Conservation (phyloP, 2,797 vertebrate species). For the Enteromius radiatus region DNA sequence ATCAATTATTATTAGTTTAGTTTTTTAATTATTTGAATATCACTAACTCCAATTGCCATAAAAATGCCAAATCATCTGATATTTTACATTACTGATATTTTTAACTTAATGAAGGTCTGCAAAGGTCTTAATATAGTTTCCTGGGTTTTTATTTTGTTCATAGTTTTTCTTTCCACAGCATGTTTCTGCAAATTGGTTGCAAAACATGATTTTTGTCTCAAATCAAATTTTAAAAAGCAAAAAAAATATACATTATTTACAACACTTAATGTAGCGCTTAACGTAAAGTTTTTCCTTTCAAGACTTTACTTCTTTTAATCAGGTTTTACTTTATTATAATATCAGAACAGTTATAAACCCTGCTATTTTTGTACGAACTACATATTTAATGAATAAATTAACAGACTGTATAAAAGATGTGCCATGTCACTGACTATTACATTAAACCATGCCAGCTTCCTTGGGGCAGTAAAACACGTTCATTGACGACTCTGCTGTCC, state of each 20-base stretch:
- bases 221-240: not conserved
- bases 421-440: not conserved
- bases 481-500: constrained; percentile 8
- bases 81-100: not conserved
- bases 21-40: too few species aligned
- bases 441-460: not conserved
- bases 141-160: not conserved
- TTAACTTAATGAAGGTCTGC: not conserved
- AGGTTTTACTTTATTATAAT: not conserved
- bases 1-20: not conserved
- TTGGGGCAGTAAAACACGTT: not conserved
- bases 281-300: not conserved
- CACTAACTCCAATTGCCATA: not conserved
- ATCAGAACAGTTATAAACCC: not conserved
- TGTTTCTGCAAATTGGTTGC: not conserved
- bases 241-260: not conserved
- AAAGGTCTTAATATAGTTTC: not conserved
- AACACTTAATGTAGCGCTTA: not conserved
- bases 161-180: not conserved
- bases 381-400: not conserved
- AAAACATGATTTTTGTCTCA: not conserved
- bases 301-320: not conserved
- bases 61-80: not conserved
- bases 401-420: not conserved
- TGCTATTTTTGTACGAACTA: not conserved